phyloP scores from a whole-genome alignment of 2,113 vertebrate species.

The Poecile atricapillus region DNA sequence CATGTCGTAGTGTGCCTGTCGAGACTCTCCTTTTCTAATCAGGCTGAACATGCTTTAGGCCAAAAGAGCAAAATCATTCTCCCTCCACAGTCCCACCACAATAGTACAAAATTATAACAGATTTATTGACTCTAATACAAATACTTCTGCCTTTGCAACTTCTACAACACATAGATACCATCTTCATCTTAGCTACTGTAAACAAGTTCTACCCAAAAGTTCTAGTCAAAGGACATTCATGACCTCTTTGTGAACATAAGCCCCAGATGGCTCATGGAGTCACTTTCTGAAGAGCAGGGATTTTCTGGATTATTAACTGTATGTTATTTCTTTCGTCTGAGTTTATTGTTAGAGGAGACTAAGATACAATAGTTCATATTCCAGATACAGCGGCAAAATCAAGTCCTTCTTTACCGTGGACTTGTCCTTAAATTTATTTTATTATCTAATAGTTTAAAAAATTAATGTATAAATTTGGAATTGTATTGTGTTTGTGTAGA shows the following conservation, averaged over 20 bases:
- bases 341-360: not conserved
- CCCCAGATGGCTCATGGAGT: not conserved
- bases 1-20: not conserved
- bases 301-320: not conserved
- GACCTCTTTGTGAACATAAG: not conserved
- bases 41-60: not conserved
- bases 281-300: not conserved
- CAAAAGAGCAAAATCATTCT: not conserved
- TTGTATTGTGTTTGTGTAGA: not conserved
- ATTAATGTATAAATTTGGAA: not conserved
- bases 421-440: not conserved
- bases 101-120: not conserved
- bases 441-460: not conserved
- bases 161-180: not conserved
- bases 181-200: not conserved
- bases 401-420: not conserved
- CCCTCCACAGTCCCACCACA: not conserved
- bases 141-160: not conserved
- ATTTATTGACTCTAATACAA: not conserved
- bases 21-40: not conserved
- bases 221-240: not conserved
- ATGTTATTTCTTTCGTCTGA: not conserved
- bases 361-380: not conserved
- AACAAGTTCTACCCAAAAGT: not conserved
- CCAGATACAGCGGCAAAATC: not conserved